Percentiles rank a stretch among this genome's conserved stretches.
Evolutionary conservation across 2,888 invertebrate genomes (phyloP).

Genomic region (Caradrina kadenii): DNA sequence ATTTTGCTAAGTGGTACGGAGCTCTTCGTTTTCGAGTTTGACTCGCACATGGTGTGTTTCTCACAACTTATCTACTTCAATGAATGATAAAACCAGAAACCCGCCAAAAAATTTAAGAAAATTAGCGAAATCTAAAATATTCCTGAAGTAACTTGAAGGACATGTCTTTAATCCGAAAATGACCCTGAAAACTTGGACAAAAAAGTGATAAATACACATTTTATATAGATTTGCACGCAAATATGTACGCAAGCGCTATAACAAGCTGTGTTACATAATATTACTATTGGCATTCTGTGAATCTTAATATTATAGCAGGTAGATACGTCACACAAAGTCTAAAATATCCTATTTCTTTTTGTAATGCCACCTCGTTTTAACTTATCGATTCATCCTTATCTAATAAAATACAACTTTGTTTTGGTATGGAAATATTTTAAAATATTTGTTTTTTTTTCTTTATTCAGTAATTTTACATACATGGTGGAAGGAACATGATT

Average conservation of each 20-base stretch:
- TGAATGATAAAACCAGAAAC: slow-evolving; percentile 18
- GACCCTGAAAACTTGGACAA: not conserved
- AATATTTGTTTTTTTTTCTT: too few relatives aligned
- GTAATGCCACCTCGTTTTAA: not conserved
- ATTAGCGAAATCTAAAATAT: not conserved
- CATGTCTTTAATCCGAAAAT: not conserved
- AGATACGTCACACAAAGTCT: not conserved
- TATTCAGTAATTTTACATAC: too few relatives aligned
- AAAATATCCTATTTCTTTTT: rapidly evolving
- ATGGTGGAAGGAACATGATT: too few relatives aligned
- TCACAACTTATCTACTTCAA: too few relatives aligned
- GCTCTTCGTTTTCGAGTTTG: too few relatives aligned
- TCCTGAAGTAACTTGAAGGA: not conserved
- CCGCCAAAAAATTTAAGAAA: not conserved
- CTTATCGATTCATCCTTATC: not conserved
- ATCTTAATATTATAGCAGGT: not conserved
- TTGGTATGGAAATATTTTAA: too few relatives aligned
- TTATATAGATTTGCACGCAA: not conserved
- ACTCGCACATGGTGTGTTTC: too few relatives aligned
- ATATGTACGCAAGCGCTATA: slow-evolving; percentile 4
- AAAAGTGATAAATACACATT: not conserved
- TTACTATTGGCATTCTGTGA: slow-evolving; percentile 22
- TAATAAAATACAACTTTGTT: not conserved
- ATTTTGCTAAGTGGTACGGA: too few relatives aligned
- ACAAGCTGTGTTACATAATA: slow-evolving; percentile 7